Conservation (phyloP, 2,888 invertebrate species). For the Arge pagana region DNA sequence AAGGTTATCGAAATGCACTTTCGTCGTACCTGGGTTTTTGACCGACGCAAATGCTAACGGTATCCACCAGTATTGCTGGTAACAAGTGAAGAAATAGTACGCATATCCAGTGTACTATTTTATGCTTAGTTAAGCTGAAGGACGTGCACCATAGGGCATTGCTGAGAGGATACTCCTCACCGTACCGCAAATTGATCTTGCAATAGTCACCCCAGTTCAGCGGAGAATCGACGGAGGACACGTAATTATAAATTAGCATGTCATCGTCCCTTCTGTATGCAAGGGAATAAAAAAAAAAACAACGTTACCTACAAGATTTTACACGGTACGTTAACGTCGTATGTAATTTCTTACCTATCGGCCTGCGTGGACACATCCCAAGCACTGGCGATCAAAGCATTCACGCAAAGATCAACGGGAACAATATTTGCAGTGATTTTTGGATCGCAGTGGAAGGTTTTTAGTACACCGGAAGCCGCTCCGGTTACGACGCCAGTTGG, state of each 20-base stretch:
- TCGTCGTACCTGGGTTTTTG: conserved; percentile 68
- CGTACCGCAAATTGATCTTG: conserved; percentile 60
- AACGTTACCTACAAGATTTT: too few relatives aligned
- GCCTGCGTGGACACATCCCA: conserved; percentile 60
- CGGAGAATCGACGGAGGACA: conserved; percentile 78
- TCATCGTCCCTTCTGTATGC: conserved; percentile 50
- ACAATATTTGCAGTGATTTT: conserved; percentile 72
- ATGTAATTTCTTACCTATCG: conserved; percentile 44
- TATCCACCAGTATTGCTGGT: conserved; percentile 73
- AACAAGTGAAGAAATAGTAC: conserved; percentile 71
- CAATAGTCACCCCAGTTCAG: conserved; percentile 79
- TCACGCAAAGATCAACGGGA: conserved; percentile 75
- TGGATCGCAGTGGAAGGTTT: conserved; percentile 67
- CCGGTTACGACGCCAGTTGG: conserved; percentile 70
- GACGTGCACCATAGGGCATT: conserved; percentile 66
- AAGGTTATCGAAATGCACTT: too few relatives aligned
- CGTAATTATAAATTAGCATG: conserved; percentile 80
- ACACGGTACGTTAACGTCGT: too few relatives aligned
- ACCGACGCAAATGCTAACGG: conserved; percentile 66
- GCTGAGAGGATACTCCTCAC: conserved; percentile 61
- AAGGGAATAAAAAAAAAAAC: conserved; percentile 9
- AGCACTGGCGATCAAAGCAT: conserved; percentile 71
- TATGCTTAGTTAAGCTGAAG: conserved; percentile 64
- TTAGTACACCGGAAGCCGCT: conserved; percentile 69
- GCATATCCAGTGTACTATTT: conserved; percentile 61